Evolutionary conservation across 1,140 invertebrate genomes (phyloP).

Genomic region (Lepeophtheirus salmonis): DNA sequence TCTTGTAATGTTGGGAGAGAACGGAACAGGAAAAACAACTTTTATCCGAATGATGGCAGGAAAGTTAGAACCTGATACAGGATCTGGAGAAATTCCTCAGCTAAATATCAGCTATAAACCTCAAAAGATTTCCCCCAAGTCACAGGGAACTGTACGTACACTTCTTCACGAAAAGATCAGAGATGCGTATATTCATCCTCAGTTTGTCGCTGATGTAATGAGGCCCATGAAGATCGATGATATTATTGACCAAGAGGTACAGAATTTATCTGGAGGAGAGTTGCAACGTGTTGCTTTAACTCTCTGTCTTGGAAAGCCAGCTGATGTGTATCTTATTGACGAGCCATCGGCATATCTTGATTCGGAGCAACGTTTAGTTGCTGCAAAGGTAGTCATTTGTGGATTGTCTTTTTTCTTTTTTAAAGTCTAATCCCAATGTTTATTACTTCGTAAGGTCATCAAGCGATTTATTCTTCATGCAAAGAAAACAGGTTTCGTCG

Average conservation of each 20-base stretch:
- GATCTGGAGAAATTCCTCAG: conserved; percentile 61
- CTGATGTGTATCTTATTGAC: conserved; percentile 96
- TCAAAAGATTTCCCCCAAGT: conserved; percentile 98
- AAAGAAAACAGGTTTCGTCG: conserved; percentile 97
- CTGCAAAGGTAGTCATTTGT: conserved; percentile 63
- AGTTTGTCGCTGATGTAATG: conserved; percentile 31
- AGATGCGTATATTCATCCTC: conserved; percentile 89
- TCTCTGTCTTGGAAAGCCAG: conserved; percentile 90
- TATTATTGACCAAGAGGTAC: conserved; percentile 96
- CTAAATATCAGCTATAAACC: conserved; percentile 98
- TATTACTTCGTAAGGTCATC: conserved; percentile 12
- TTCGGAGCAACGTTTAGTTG: conserved; percentile 98
- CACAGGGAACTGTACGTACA: conserved; percentile 71
- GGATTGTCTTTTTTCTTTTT: no score
- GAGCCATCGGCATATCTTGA: conserved; percentile 98
- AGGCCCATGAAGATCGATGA: conserved; percentile 50
- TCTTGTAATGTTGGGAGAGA: conserved; percentile 91
- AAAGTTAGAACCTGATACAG: conserved; percentile 72
- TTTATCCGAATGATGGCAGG: conserved; percentile 97
- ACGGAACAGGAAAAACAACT: conserved; percentile 98
- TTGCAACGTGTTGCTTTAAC: conserved; percentile 90
- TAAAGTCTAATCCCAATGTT: no score
- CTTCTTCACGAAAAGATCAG: conserved; percentile 87
- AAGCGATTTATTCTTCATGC: conserved; percentile 90
- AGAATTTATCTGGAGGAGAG: conserved; percentile 97